Conservation (phyloP, 2,888 invertebrate species). For the Hirtodrosophila duncani region DNA sequence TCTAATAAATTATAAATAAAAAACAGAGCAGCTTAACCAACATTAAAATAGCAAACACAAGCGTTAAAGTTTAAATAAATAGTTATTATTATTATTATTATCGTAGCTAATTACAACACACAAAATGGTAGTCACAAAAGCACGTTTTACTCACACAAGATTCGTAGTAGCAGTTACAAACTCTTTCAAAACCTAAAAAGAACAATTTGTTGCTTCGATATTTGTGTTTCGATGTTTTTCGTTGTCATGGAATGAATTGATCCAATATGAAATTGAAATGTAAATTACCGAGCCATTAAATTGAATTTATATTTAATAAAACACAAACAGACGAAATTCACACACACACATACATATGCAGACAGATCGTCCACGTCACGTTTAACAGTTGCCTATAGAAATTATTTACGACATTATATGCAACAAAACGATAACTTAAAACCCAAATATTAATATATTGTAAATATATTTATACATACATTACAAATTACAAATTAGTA, state of each 20-base stretch:
- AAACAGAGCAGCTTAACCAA: constrained; percentile 59
- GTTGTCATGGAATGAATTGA: constrained; percentile 40
- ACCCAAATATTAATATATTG: constrained; percentile 22
- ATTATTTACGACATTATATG: constrained; percentile 49
- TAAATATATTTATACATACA: constrained; percentile 37
- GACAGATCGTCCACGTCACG: constrained; percentile 22
- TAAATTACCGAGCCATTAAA: constrained; percentile 78
- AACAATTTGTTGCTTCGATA: constrained; percentile 32
- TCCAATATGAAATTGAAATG: constrained; percentile 44
- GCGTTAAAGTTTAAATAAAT: constrained; percentile 62
- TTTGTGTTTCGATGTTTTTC: constrained; percentile 24
- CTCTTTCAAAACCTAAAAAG: constrained; percentile 3
- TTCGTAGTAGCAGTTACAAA: constrained; percentile 24
- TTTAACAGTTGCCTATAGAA: constrained; percentile 41
- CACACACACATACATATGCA: constrained; percentile 48
- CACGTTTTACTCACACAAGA: constrained; percentile 36
- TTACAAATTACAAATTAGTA: constrained; percentile 22
- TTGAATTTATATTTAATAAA: constrained; percentile 75
- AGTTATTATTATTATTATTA: constrained; percentile 47
- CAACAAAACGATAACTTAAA: constrained; percentile 19
- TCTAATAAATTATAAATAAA: constrained; percentile 9
- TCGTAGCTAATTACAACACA: constrained; percentile 57
- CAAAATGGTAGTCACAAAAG: constrained; percentile 40
- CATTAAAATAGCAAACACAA: constrained; percentile 50
- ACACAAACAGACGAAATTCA: constrained; percentile 40